These are phyloP conservation scores for Agraylea sexmaculata DNA, from an alignment of 1,140 invertebrate species.

Conservation along the genomic window DNA sequence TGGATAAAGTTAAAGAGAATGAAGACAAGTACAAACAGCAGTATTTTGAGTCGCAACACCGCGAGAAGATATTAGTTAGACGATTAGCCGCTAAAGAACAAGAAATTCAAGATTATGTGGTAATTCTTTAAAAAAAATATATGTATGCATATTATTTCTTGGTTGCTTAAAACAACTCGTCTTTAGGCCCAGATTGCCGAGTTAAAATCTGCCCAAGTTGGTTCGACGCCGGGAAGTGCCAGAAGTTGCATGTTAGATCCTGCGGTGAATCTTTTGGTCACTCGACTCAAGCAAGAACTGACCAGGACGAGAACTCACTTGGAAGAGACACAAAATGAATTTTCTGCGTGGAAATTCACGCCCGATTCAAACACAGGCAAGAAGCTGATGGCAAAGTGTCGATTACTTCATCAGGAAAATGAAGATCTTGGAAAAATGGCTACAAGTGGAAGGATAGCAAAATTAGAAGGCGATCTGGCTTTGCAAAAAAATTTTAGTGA, in stretches of 20 bases:
- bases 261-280: slow-evolving; percentile 88
- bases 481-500: slow-evolving; percentile 91
- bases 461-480: slow-evolving; percentile 90
- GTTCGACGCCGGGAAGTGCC: slow-evolving; percentile 53
- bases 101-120: slow-evolving; percentile 91
- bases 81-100: slow-evolving; percentile 89
- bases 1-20: slow-evolving; percentile 61
- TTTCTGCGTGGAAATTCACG: slow-evolving; percentile 97
- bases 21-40: slow-evolving; percentile 75
- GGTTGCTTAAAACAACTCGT: too few relatives aligned
- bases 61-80: slow-evolving; percentile 85
- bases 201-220: slow-evolving; percentile 71
- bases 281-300: slow-evolving; percentile 84
- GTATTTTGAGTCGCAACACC: slow-evolving; percentile 69
- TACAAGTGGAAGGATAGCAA: slow-evolving; percentile 85
- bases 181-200: slow-evolving; percentile 92
- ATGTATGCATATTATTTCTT: too few relatives aligned
- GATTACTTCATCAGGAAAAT: slow-evolving; percentile 94
- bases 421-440: slow-evolving; percentile 95
- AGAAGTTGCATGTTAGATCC: slow-evolving; percentile 83
- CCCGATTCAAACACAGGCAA: slow-evolving; percentile 97
- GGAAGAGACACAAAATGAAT: slow-evolving; percentile 95
- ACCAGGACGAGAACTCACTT: slow-evolving; percentile 79
- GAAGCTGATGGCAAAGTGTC: slow-evolving; percentile 93
- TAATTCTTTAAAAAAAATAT: too few relatives aligned